Evolutionary conservation across 2,888 invertebrate genomes (phyloP).

Genomic region (Agrochola lota): DNA sequence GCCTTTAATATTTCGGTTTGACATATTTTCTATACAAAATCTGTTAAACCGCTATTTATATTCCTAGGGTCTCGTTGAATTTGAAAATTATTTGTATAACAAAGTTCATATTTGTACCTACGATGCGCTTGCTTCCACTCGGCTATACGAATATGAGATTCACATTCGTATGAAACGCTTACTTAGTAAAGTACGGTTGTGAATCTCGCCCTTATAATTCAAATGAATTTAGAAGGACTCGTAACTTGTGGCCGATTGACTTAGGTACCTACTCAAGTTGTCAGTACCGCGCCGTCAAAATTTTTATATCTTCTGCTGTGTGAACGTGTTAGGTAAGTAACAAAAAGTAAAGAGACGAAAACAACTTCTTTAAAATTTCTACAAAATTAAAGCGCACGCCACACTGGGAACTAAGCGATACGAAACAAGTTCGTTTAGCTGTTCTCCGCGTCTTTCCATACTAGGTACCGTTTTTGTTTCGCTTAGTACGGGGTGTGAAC

Average conservation of each 20-base stretch:
- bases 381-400: background rate
- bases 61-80: background rate
- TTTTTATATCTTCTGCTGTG: background rate
- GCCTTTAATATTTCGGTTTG: too few species aligned
- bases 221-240: background rate
- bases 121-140: background rate
- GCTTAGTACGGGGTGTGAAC: too few species aligned
- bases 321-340: background rate
- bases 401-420: too few species aligned
- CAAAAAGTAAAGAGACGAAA: background rate
- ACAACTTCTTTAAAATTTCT: background rate
- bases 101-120: background rate
- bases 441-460: too few species aligned
- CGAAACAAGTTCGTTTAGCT: too few species aligned
- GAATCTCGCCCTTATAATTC: background rate
- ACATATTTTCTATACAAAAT: background rate
- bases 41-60: background rate
- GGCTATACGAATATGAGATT: background rate
- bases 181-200: too few species aligned
- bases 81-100: background rate
- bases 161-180: background rate
- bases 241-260: background rate
- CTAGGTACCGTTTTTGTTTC: too few species aligned
- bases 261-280: background rate
- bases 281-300: background rate